These are phyloP conservation scores for Tretioscincus oriximinensis DNA, from an alignment of 2,113 vertebrate species.

Conservation along the genomic window DNA sequence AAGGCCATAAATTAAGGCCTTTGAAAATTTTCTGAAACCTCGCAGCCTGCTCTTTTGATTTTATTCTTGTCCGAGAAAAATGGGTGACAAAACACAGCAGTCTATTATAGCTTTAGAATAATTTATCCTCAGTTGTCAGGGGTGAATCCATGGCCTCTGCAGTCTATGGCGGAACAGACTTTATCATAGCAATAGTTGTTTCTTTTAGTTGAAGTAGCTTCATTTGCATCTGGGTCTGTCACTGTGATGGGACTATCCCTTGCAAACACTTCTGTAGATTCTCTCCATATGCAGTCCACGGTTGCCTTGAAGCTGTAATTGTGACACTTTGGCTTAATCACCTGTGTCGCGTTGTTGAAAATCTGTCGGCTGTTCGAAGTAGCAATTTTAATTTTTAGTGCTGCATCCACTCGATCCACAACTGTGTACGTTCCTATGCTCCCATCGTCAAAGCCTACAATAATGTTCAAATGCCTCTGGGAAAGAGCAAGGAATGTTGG, in stretches of 20 bases:
- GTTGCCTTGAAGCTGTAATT: slow-evolving; percentile 90
- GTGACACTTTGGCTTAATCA: slow-evolving; percentile 88
- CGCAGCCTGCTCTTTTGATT: slow-evolving; percentile 46
- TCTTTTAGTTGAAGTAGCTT: slow-evolving; percentile 93
- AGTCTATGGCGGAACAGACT: slow-evolving; percentile 76
- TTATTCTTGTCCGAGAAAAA: slow-evolving; percentile 32
- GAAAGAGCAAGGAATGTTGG: slow-evolving; percentile 93
- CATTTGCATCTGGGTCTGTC: slow-evolving; percentile 85
- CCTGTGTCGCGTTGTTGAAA: slow-evolving; percentile 88
- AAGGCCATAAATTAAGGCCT: slow-evolving; percentile 47
- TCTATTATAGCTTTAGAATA: neutral
- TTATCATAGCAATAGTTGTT: slow-evolving; percentile 86
- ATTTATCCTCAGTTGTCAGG: slow-evolving; percentile 67
- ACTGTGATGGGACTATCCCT: slow-evolving; percentile 97
- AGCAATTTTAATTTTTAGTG: slow-evolving; percentile 98
- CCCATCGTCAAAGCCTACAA: slow-evolving; percentile 95
- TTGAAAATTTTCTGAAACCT: slow-evolving; percentile 44
- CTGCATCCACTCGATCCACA: slow-evolving; percentile 94
- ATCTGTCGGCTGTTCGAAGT: slow-evolving; percentile 98
- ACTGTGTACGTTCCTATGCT: slow-evolving; percentile 98
- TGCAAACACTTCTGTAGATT: slow-evolving; percentile 96
- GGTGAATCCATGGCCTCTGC: slow-evolving; percentile 71
- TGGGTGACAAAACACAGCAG: slow-evolving; percentile 24
- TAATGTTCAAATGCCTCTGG: slow-evolving; percentile 94
- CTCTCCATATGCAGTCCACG: slow-evolving; percentile 94